Percentiles rank a stretch among this genome's conserved stretches.
Evolutionary conservation across 2,888 invertebrate species (phyloP).

Genomic region (Ormyrus labotus): DNA sequence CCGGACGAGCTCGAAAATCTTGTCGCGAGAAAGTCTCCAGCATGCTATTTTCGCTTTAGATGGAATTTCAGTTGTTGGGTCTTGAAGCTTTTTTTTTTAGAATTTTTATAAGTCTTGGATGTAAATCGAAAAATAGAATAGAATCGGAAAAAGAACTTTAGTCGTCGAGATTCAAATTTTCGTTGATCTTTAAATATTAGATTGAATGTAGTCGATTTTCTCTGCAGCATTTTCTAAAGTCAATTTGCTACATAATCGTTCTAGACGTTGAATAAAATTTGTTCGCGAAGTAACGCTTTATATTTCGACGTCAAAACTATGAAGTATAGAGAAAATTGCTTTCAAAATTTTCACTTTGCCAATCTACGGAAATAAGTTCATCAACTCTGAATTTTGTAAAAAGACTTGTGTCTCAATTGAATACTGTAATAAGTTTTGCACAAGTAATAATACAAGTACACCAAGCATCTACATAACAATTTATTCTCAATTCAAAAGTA

Average conservation of each 20-base stretch:
- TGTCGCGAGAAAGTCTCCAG: neutral
- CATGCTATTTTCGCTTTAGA: neutral
- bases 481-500: too few species aligned
- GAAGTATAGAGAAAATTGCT: conserved; percentile 5
- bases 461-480: too few species aligned
- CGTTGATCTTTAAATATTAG: too few species aligned
- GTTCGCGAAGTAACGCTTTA: neutral
- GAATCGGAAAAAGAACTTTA: neutral
- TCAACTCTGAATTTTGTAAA: too few species aligned
- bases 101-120: neutral
- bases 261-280: conserved; percentile 17
- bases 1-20: conserved; percentile 18
- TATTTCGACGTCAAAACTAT: neutral
- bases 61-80: neutral
- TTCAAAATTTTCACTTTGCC: neutral
- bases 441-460: too few species aligned
- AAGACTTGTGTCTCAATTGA: too few species aligned
- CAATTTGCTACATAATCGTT: neutral
- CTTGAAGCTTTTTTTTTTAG: conserved; percentile 5
- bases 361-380: too few species aligned
- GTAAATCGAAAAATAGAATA: neutral
- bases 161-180: too few species aligned
- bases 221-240: neutral
- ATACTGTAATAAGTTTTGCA: too few species aligned
- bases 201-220: neutral